Base-by-base conservation (phyloP, 2,797 vertebrate species). In the Lerista edwardsae region DNA sequence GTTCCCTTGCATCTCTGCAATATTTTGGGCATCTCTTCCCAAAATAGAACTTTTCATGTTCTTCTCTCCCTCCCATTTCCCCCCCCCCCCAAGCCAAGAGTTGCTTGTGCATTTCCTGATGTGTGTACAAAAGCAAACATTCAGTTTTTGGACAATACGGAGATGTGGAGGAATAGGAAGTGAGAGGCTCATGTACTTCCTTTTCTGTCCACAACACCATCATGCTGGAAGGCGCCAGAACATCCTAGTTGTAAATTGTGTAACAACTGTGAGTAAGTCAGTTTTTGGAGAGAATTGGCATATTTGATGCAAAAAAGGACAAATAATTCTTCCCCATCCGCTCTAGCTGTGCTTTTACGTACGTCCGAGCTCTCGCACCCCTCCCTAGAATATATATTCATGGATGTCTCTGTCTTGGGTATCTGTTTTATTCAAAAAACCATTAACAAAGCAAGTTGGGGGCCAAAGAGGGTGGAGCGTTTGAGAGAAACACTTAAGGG, bases 31-130 rank as follows among this genome's bases (percentile, higher is more conserved):
- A n/a, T n/a, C n/a, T n/a, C 77, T 44, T 73, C 47, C 31, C 64
- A 76, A 67, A 83, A 83, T 44, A 83, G 82, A 29, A 39, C 4
- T 44, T 31, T 76, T 83, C 47, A 69, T 61, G 41, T 23, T 79
- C 31, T 29, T 68, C 8, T 44, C 34, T 15, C 64, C 79, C 11
- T 41, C 47, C n/a, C 74, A 29, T 10, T 12, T 51, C 47, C 47
- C 14, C 47, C 65, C 17, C 44, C 31, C 21, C 51, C 36, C 51
- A 77, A 27, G 65, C 51, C 65, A 67, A 51, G 62, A 57, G 34
- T 36, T 68, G 47, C 5, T 51, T 39, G 31, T 57, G 14, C 41
- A 31, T 76, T 11, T 76, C 25, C 8, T 8, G 41, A 14, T 34
- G 15, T 64, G 36, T 27, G 25, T 25, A 19, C 29, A 68, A 68